Base-by-base conservation (phyloP, 2,797 vertebrate species). In the Alauda arvensis region DNA sequence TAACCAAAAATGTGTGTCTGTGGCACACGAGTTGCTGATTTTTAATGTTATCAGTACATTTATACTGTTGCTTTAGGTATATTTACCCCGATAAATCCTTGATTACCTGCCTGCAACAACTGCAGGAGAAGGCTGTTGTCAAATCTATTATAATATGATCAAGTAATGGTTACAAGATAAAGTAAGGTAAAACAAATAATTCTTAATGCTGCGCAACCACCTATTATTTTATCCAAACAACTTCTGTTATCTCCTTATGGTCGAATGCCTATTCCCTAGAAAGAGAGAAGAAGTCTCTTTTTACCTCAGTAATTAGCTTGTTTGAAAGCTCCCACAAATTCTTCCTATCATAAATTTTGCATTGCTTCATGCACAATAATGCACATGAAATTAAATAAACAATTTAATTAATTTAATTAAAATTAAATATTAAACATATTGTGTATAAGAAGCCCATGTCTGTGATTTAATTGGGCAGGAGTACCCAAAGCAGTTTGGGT, bases 371-470 rank as follows among this genome's bases (percentile, higher is more conserved):
- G 87, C 94, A 96, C 96, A 97, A 97, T 97, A 97, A 97, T 95
- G 96, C 95, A 96, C 96, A 96, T 96, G 95, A 97, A 97, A 97
- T 97, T 97, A 97, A 97, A 97, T 97, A 98, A 98, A 97, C 97
- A 97, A 97, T 97, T 96, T 97, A 97, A 97, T 97, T 97, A 96
- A 97, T 97, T 97, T 98, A 97, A 98, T 97, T 97, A 97, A 98
- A 98, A 98, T 98, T 98, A 98, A 98, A 98, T 98, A 98, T 97
- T 97, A 97, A 96, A 97, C 95, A 96, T 91, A 95, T 95, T 96
- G 97, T 95, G 96, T 94, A 97, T 98, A 98, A 97, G 96, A 97
- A 97, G 97, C 94, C 96, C 77, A 49, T 94, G 96, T 93, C 92
- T 96, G 97, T 96, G 96, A 97, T 97, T 96, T 98, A 98, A 98